phyloP scores from a whole-genome alignment of 2,113 vertebrate species.

The Halichoerus grypus region DNA sequence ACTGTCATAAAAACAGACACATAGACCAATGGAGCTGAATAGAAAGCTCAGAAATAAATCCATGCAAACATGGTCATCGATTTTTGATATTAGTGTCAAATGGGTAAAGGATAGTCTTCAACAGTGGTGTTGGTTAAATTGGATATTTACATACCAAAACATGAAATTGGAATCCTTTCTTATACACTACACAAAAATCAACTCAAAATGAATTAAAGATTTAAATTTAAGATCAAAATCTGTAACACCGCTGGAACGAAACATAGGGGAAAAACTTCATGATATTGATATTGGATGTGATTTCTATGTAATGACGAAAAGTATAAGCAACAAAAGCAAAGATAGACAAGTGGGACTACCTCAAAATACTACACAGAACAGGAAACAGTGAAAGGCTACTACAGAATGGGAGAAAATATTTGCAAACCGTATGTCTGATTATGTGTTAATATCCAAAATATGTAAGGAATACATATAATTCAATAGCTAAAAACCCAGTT shows the following conservation, averaged over 20 bases:
- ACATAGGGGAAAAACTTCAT: background rate
- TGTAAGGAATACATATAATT: background rate
- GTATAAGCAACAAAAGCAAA: background rate
- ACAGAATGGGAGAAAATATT: background rate
- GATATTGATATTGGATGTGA: background rate
- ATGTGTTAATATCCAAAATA: background rate
- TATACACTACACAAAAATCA: background rate
- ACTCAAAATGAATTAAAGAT: background rate
- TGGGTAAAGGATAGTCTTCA: background rate
- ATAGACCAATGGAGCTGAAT: background rate
- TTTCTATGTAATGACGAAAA: background rate
- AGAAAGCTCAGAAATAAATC: background rate
- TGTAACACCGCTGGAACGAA: background rate
- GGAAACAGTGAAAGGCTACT: background rate
- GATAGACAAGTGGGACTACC: background rate
- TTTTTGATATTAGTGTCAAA: background rate
- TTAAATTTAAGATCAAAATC: background rate
- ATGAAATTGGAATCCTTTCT: background rate
- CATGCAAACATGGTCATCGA: background rate
- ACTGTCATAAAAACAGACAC: background rate
- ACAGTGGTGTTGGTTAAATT: background rate
- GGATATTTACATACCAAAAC: background rate
- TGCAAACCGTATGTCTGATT: background rate
- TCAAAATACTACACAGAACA: background rate
- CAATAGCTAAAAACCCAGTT: background rate